Percentiles rank a stretch among this genome's conserved stretches.
These are phyloP conservation scores for Varanus komodoensis DNA, from an alignment of 2,113 vertebrate genomes.

Conservation along the genomic window DNA sequence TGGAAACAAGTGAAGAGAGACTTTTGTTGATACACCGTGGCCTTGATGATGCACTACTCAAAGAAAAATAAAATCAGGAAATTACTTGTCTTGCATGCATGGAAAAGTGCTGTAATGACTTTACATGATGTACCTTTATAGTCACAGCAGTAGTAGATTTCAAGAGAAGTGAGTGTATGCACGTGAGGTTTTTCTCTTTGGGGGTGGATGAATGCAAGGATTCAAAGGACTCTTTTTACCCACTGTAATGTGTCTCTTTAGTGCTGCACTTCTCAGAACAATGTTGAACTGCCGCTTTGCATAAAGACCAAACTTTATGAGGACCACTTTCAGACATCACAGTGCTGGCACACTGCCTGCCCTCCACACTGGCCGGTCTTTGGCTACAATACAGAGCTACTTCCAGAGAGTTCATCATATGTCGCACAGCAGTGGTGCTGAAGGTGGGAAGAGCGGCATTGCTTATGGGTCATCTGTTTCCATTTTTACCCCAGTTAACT, in stretches of 20 bases:
- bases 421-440: not conserved
- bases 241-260: conserved; percentile 63
- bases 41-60: conserved; percentile 79
- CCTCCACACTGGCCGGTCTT: not conserved
- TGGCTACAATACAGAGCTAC: not conserved
- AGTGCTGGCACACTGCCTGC: not conserved
- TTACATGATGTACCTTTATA: conserved; percentile 75
- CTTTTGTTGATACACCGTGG: conserved; percentile 75
- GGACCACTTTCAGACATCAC: conserved; percentile 3
- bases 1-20: conserved; percentile 63
- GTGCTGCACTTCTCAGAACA: conserved; percentile 67
- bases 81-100: conserved; percentile 74
- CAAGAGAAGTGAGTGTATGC: conserved; percentile 73
- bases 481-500: not conserved
- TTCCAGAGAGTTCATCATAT: not conserved
- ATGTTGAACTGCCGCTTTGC: conserved; percentile 58
- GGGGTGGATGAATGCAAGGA: conserved; percentile 51
- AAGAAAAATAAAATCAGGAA: conserved; percentile 77
- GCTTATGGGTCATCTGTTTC: not conserved
- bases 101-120: conserved; percentile 73
- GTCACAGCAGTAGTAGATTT: conserved; percentile 75
- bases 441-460: not conserved
- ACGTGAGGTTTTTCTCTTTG: conserved; percentile 67
- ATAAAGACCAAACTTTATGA: conserved; percentile 38
- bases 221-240: conserved; percentile 62